phyloP scores from a whole-genome alignment of 2,113 vertebrate genomes.

The Leptodactylus fuscus region DNA sequence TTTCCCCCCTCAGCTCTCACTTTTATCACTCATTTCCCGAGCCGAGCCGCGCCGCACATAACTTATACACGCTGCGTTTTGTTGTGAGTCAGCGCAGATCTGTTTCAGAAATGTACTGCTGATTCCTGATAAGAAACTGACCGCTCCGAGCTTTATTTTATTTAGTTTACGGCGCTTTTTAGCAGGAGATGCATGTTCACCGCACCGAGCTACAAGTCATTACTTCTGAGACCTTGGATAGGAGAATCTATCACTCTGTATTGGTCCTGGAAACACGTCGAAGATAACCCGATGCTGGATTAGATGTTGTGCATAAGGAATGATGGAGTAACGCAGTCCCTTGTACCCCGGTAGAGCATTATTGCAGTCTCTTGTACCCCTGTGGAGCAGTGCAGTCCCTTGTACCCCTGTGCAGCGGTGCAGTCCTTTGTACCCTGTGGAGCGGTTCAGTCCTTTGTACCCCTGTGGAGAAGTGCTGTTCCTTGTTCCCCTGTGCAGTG shows the following conservation, averaged over 20 bases:
- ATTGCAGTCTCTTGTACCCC: too few species aligned
- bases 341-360: too few species aligned
- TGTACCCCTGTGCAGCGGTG: too few species aligned
- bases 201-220: neutral
- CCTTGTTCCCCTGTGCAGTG: too few species aligned
- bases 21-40: constrained; percentile 42
- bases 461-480: too few species aligned
- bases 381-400: too few species aligned
- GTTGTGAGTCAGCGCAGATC: neutral
- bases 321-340: too few species aligned
- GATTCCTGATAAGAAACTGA: constrained; percentile 29
- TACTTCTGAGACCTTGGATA: neutral
- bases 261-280: neutral
- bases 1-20: constrained; percentile 31
- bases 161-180: neutral
- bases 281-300: too few species aligned
- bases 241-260: neutral
- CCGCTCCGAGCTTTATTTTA: neutral
- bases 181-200: neutral
- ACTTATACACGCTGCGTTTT: constrained; percentile 26
- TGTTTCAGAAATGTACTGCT: constrained; percentile 9
- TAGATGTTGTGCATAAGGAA: too few species aligned
- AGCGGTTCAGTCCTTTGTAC: too few species aligned
- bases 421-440: too few species aligned
- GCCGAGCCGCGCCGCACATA: constrained; percentile 18